Evolutionary conservation across 2,888 invertebrate genomes (phyloP).

Genomic region (Ametastegia equiseti): DNA sequence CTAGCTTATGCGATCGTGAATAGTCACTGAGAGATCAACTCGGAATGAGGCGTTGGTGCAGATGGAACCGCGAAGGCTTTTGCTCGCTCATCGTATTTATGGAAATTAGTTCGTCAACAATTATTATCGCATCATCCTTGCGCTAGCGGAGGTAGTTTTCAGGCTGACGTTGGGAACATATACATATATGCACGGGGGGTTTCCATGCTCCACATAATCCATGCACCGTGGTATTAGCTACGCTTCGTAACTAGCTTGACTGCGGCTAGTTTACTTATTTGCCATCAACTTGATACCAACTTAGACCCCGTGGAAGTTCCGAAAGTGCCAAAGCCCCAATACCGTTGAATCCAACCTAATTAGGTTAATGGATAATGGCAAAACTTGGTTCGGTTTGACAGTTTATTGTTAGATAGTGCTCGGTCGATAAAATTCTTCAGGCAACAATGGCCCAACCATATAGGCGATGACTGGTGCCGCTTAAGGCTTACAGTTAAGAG

Average conservation of each 20-base stretch:
- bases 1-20: neutral
- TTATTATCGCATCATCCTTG: slow-evolving; percentile 43
- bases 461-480: slow-evolving; percentile 29
- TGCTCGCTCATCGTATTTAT: slow-evolving; percentile 4
- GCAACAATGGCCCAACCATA: slow-evolving; percentile 33
- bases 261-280: slow-evolving; percentile 45
- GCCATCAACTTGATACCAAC: slow-evolving; percentile 53
- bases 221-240: slow-evolving; percentile 38
- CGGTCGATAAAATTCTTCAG: slow-evolving; percentile 43
- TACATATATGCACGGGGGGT: neutral
- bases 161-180: slow-evolving; percentile 12
- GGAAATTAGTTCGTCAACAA: slow-evolving; percentile 45
- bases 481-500: slow-evolving; percentile 33
- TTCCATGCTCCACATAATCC: slow-evolving; percentile 13
- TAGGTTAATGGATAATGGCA: slow-evolving; percentile 73
- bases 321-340: slow-evolving; percentile 61
- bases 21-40: neutral
- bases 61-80: neutral
- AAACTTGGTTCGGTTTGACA: slow-evolving; percentile 70
- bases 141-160: neutral
- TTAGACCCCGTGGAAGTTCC: slow-evolving; percentile 53
- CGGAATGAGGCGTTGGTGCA: neutral
- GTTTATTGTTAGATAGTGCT: slow-evolving; percentile 63
- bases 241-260: slow-evolving; percentile 25
- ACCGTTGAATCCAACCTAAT: slow-evolving; percentile 70